Evolutionary conservation across 2,888 invertebrate genomes (phyloP).

Genomic region (Cyrtodaria siliqua): DNA sequence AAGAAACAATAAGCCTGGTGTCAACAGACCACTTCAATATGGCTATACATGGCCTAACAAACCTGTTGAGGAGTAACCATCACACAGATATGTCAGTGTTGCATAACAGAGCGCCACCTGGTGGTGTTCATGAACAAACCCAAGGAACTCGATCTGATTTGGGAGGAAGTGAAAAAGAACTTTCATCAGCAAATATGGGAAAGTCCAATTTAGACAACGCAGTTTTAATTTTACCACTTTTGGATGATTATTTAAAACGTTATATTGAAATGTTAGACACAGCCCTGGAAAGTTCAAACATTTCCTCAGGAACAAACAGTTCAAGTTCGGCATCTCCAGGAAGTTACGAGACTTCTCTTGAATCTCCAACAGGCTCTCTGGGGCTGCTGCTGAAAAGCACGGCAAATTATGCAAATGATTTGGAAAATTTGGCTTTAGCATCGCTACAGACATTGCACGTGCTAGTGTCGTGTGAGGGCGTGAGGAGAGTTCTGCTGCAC

Average conservation of each 20-base stretch:
- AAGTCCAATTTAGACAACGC: constrained; percentile 51
- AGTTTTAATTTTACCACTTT: constrained; percentile 71
- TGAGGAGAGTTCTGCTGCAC: constrained; percentile 52
- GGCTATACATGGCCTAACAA: constrained; percentile 65
- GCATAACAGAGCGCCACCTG: background rate
- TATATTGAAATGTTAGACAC: constrained; percentile 72
- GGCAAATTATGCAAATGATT: constrained; percentile 71
- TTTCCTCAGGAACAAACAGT: constrained; percentile 30
- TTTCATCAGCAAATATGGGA: too few relatives aligned
- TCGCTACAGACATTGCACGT: constrained; percentile 65
- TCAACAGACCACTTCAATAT: constrained; percentile 58
- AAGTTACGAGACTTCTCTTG: constrained; percentile 71
- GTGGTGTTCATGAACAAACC: too few relatives aligned
- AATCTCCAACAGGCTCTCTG: constrained; percentile 73
- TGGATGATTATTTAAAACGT: constrained; percentile 75
- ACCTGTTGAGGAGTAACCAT: constrained; percentile 29
- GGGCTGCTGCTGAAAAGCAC: constrained; percentile 69
- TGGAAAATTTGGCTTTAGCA: constrained; percentile 69
- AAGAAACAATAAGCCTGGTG: constrained; percentile 44
- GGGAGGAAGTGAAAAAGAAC: too few relatives aligned
- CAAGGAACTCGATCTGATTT: too few relatives aligned
- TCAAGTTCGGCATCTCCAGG: constrained; percentile 49
- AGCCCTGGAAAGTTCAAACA: constrained; percentile 19
- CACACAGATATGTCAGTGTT: too few relatives aligned
- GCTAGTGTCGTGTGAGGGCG: constrained; percentile 63